Base-by-base conservation (phyloP, 2,888 invertebrate species). In the Nymphalis c-album region DNA sequence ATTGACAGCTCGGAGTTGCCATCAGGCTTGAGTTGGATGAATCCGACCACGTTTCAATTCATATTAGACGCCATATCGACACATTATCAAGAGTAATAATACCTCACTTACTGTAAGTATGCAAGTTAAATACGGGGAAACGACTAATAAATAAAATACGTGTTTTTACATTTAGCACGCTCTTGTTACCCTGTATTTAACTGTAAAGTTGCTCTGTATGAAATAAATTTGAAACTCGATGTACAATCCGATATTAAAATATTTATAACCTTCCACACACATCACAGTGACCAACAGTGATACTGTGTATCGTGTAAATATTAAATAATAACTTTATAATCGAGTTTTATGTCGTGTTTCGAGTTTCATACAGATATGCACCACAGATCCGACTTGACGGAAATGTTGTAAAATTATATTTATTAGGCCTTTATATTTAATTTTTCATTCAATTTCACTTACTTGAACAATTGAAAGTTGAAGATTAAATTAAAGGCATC, bases 31-130 rank as follows among this genome's bases (percentile, higher is more conserved):
- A 87, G 93, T 74, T 95, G 94, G 84, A 88, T 95, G 60, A 94
- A 93, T 74, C 90, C 94, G 0, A 88, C 91, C 72, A 94, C 94
- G 6, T 95, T 95, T 81, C 95, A 95, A 80, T 94, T 94, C 77
- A 95, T 95, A 86, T 81, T 95, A 78, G 94, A 95, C 75, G 90
- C 92, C 22, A 89, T 92, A 75, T 80, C 86, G 2, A 86, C 85
- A 72, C 85, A 88, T 76, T 91, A 90, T 63, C 80, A 81, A 53
- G 75, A 85, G n/a, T 76, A 86, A 75, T 87, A 84, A 58, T 17
- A 26, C 53, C 26, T 16, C 17, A 55, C 7, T 17, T 31, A 17
- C 31, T 26, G 64, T 70, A 61, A 60, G 48, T 50, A 60, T 46
- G 53, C 5, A 26, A 50, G 70, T 77, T 75, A 66, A 75, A 69